Evolutionary conservation across 2,113 vertebrate species (phyloP).

Genomic region (Seriola aureovittata): DNA sequence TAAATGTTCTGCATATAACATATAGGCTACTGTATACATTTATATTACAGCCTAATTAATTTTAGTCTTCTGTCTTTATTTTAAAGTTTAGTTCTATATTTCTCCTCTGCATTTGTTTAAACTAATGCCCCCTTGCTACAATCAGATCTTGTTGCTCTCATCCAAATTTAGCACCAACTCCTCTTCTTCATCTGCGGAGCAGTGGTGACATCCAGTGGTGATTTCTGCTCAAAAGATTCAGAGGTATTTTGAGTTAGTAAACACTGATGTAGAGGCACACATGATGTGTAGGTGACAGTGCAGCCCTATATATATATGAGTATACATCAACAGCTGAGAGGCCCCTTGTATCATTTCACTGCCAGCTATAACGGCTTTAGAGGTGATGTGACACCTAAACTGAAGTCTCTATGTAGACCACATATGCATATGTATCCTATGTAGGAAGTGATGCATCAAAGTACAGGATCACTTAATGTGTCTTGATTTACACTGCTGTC

Average conservation of each 20-base stretch:
- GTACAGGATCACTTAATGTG: not conserved
- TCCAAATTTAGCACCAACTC: not conserved
- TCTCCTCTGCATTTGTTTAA: not conserved
- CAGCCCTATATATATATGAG: constrained; percentile 3
- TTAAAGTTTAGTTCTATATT: not conserved
- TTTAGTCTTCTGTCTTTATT: not conserved
- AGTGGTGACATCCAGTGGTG: constrained; percentile 79
- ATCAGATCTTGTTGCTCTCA: not conserved
- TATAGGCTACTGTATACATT: not conserved
- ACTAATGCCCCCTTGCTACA: not conserved
- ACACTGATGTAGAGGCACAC: not conserved
- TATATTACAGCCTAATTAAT: not conserved
- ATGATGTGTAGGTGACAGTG: constrained; percentile 22
- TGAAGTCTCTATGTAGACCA: constrained; percentile 12
- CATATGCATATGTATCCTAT: constrained; percentile 8
- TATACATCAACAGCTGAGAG: not conserved
- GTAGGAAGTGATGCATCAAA: constrained; percentile 27
- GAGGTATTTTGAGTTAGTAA: not conserved
- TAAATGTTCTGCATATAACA: not conserved
- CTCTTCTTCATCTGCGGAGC: constrained; percentile 35
- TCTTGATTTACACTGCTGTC: not conserved
- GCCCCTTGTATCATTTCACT: constrained; percentile 12
- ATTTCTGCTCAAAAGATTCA: not conserved
- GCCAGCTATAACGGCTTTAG: constrained; percentile 38
- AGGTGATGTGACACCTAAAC: constrained; percentile 24